These are phyloP conservation scores for Heliconius eleuchia DNA, from an alignment of 1,140 invertebrate species.

Conservation along the genomic window DNA sequence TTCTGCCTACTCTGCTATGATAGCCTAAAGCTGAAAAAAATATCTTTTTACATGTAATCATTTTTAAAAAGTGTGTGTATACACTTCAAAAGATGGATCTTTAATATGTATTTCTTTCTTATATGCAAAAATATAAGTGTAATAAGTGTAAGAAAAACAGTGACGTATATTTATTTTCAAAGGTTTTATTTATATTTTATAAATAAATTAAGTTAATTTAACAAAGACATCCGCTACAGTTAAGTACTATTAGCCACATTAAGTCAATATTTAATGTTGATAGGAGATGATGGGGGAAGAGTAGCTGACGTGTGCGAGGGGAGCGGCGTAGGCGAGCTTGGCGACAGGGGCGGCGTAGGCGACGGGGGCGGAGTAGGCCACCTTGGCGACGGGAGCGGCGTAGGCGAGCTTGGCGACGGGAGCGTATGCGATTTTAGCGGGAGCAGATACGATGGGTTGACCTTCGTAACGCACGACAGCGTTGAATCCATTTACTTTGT, in stretches of 20 bases:
- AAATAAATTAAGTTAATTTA: slow-evolving; percentile 51
- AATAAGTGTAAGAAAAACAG: too few relatives aligned
- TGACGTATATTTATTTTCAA: too few relatives aligned
- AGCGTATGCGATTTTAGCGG: slow-evolving; percentile 51
- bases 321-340: slow-evolving; percentile 47
- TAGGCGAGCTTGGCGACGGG: slow-evolving; percentile 48
- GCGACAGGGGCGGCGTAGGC: slow-evolving; percentile 43
- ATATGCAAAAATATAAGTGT: too few relatives aligned
- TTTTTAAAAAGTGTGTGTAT: too few relatives aligned
- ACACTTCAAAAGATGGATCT: too few relatives aligned
- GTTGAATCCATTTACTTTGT: slow-evolving; percentile 62
- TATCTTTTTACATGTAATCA: too few relatives aligned
- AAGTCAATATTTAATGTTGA: slow-evolving; percentile 50
- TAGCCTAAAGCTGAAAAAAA: too few relatives aligned
- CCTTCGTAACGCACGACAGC: slow-evolving; percentile 65
- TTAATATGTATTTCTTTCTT: too few relatives aligned
- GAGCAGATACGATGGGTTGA: slow-evolving; percentile 46
- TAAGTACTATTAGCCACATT: too few relatives aligned
- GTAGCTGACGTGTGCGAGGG: slow-evolving; percentile 55
- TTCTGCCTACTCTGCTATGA: too few relatives aligned
- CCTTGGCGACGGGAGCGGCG: slow-evolving; percentile 12
- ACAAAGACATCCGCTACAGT: slow-evolving; percentile 32
- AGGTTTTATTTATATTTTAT: not conserved
- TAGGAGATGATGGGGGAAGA: slow-evolving; percentile 62
- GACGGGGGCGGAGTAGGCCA: slow-evolving; percentile 35